A percentile compares a stretch with the other conserved stretches of the same genome.
Evolutionary conservation across 2,888 invertebrate species (phyloP).

Genomic region (Penaeus monodon): DNA sequence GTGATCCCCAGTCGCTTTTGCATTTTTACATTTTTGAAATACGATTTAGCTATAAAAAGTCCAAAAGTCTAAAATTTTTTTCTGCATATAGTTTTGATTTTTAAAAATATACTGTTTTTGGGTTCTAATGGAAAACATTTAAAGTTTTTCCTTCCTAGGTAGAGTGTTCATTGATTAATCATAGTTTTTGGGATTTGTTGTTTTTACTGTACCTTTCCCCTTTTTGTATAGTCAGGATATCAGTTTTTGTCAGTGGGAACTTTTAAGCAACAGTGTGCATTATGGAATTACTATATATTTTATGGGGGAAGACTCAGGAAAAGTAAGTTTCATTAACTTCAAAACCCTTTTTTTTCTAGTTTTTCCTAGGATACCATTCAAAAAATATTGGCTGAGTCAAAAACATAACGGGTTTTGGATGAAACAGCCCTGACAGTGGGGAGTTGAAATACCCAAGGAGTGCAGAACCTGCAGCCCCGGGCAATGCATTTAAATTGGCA

Average conservation of each 20-base stretch:
- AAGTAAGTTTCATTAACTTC: neutral
- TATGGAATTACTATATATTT: neutral
- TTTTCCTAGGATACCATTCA: constrained; percentile 79
- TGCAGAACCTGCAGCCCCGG: constrained; percentile 81
- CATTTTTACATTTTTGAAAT: too few relatives aligned
- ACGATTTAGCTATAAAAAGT: too few relatives aligned
- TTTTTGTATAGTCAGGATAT: too few relatives aligned
- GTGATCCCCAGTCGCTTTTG: constrained; percentile 42
- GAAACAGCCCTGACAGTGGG: constrained; percentile 81
- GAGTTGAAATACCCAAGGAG: constrained; percentile 73
- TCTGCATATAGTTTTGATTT: too few relatives aligned
- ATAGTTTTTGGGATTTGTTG: too few relatives aligned
- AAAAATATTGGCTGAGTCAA: constrained; percentile 83
- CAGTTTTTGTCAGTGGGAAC: neutral
- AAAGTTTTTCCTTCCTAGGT: too few relatives aligned
- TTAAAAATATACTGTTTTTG: too few relatives aligned
- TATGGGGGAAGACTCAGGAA: too few relatives aligned
- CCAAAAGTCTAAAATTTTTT: too few relatives aligned
- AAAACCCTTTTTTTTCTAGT: neutral
- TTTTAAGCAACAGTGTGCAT: neutral
- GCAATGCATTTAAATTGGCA: constrained; percentile 81
- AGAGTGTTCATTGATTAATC: too few relatives aligned
- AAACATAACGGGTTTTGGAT: constrained; percentile 87
- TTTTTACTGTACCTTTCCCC: too few relatives aligned
- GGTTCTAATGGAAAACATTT: too few relatives aligned